A percentile compares a stretch with the other conserved stretches of the same genome.
Evolutionary conservation across 2,113 vertebrate species (phyloP).

Genomic region (Mus spicilegus): DNA sequence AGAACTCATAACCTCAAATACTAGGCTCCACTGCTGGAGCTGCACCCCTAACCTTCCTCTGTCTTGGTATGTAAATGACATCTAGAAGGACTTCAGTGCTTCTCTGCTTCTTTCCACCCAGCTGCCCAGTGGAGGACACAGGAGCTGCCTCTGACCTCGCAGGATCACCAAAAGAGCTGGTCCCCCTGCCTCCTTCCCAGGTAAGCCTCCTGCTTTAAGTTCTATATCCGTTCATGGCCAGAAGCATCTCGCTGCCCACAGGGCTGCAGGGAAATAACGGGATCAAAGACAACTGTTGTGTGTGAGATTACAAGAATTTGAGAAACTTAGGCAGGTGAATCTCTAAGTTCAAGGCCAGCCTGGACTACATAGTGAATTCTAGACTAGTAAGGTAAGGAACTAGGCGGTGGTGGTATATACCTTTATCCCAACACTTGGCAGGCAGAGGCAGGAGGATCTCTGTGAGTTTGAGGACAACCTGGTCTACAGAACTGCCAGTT

Average conservation of each 20-base stretch:
- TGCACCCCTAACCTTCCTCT: not conserved
- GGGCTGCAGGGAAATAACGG: not conserved
- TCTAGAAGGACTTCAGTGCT: not conserved
- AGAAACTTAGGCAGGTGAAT: not conserved
- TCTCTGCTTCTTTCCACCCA: not conserved
- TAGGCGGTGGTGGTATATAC: not conserved
- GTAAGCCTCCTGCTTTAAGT: conserved; percentile 36
- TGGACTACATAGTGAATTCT: not conserved
- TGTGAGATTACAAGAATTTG: not conserved
- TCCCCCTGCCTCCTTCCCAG: conserved; percentile 52
- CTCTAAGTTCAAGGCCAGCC: not conserved
- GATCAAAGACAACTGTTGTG: not conserved
- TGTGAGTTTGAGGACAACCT: not conserved
- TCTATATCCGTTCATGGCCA: no score
- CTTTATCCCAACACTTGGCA: not conserved
- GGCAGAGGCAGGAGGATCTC: not conserved
- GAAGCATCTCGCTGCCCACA: not conserved
- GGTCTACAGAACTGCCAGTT: not conserved
- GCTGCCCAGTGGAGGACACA: not conserved
- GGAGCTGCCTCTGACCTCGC: not conserved
- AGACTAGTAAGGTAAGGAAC: not conserved
- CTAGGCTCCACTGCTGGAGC: not conserved
- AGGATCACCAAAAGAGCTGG: fast-evolving
- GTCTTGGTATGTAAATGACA: not conserved
- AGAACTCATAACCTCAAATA: not conserved